phyloP scores from a whole-genome alignment of 2,113 vertebrate species.

The Corythornis vintsioides region DNA sequence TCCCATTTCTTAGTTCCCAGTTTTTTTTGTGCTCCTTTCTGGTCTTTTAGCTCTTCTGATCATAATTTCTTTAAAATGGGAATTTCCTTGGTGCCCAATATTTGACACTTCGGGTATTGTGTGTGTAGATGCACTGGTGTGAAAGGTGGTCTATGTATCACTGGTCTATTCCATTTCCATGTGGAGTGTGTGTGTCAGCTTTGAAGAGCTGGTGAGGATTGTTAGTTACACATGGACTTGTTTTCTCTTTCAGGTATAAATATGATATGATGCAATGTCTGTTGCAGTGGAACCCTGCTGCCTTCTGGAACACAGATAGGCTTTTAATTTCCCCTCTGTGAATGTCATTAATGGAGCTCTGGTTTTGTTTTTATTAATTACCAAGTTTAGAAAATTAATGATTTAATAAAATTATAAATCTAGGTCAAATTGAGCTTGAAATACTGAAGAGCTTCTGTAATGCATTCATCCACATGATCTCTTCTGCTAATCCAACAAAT shows the following conservation, averaged over 20 bases:
- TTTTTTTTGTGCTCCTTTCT: neutral
- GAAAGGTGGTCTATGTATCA: neutral
- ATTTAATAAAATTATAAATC: slow-evolving; percentile 44
- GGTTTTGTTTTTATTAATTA: slow-evolving; percentile 18
- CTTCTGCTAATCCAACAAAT: slow-evolving; percentile 26
- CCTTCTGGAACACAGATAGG: neutral
- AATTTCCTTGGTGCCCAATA: neutral
- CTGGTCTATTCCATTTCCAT: neutral
- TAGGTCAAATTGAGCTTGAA: slow-evolving; percentile 18
- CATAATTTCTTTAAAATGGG: neutral
- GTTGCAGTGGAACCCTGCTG: neutral
- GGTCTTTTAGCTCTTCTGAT: neutral
- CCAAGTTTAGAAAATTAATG: slow-evolving; percentile 7
- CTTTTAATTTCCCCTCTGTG: neutral
- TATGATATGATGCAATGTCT: neutral
- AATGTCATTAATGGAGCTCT: neutral
- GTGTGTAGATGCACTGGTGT: neutral
- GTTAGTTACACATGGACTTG: fast-evolving
- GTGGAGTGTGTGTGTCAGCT: neutral
- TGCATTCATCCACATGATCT: neutral
- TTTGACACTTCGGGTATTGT: neutral
- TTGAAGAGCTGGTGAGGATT: neutral
- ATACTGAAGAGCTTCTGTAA: neutral
- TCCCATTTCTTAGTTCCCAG: neutral
- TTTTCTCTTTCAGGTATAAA: neutral